Conservation (phyloP, 2,888 invertebrate species). For the Diaperis boleti region DNA sequence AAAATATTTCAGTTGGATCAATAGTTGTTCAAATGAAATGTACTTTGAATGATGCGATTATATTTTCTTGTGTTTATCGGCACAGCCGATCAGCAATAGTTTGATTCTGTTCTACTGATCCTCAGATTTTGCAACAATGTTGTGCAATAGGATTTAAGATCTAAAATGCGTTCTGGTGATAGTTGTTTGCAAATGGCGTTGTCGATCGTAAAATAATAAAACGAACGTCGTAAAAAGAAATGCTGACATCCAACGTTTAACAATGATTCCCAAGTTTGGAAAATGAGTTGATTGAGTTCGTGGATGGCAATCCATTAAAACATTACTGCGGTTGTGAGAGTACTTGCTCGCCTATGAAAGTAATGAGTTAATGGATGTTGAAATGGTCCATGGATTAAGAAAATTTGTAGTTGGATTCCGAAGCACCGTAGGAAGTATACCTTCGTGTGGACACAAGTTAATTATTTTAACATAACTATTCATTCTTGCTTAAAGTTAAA, state of each 20-base stretch:
- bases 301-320: constrained; percentile 1
- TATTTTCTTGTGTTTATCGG: too few relatives aligned
- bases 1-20: too few relatives aligned
- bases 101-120: too few relatives aligned
- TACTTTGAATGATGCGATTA: too few relatives aligned
- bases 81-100: too few relatives aligned
- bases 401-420: constrained; percentile 1
- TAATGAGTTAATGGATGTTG: background rate
- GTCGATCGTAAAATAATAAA: constrained; percentile 10
- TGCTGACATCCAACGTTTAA: too few relatives aligned
- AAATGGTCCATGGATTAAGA: background rate
- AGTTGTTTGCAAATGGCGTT: constrained; percentile 10
- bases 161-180: too few relatives aligned
- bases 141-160: too few relatives aligned
- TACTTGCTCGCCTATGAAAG: constrained; percentile 3
- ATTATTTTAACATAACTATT: constrained; percentile 2
- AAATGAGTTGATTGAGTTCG: background rate
- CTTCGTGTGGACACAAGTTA: constrained; percentile 19
- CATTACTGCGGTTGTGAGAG: background rate
- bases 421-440: background rate
- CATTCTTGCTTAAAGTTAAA: constrained; percentile 5
- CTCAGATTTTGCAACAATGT: too few relatives aligned
- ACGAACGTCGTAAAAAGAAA: constrained; percentile 14
- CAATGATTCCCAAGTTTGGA: constrained; percentile 3
- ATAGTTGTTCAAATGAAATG: too few relatives aligned